A percentile compares a stretch with the other conserved stretches of the same genome.
These are phyloP conservation scores for Cybosia mesomella DNA, from an alignment of 2,888 invertebrate genomes.

Conservation along the genomic window DNA sequence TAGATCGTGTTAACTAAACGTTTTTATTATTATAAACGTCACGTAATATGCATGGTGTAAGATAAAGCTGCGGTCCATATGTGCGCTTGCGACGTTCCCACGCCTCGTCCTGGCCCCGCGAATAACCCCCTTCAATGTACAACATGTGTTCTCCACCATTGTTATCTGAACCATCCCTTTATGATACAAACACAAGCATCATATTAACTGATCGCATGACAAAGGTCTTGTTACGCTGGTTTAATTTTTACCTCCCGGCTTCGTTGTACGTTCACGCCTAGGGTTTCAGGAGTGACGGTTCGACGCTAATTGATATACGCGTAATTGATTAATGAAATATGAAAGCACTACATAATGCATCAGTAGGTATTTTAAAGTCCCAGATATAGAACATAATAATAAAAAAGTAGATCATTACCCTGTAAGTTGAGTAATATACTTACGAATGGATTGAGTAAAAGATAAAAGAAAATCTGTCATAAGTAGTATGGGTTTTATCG, in stretches of 20 bases:
- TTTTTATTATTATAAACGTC: slow-evolving; percentile 79
- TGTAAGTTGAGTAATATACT: too few species aligned
- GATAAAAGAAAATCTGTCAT: too few species aligned
- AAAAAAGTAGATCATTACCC: too few species aligned
- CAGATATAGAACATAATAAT: not conserved
- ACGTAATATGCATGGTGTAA: slow-evolving; percentile 73
- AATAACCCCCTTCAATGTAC: slow-evolving; percentile 51
- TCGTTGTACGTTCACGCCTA: slow-evolving; percentile 75
- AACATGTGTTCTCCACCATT: slow-evolving; percentile 78
- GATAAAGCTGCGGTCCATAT: slow-evolving; percentile 85
- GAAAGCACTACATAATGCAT: slow-evolving; percentile 58
- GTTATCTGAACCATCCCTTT: slow-evolving; percentile 60
- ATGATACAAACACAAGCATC: slow-evolving; percentile 44
- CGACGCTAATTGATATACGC: slow-evolving; percentile 78
- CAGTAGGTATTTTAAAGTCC: slow-evolving; percentile 11
- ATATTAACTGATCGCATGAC: slow-evolving; percentile 40
- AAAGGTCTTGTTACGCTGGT: slow-evolving; percentile 64
- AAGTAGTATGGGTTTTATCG: not conserved
- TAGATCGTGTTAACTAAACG: slow-evolving; percentile 76
- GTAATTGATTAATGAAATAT: slow-evolving; percentile 81
- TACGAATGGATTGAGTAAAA: too few species aligned
- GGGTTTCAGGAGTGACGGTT: slow-evolving; percentile 77
- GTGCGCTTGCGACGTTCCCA: slow-evolving; percentile 80
- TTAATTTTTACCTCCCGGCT: slow-evolving; percentile 77
- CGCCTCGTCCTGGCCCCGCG: slow-evolving; percentile 60